Percentiles rank a stretch among this genome's conserved stretches.
These are phyloP conservation scores for Pseudochirops corinnae DNA, from an alignment of 2,797 vertebrate genomes.

Conservation along the genomic window DNA sequence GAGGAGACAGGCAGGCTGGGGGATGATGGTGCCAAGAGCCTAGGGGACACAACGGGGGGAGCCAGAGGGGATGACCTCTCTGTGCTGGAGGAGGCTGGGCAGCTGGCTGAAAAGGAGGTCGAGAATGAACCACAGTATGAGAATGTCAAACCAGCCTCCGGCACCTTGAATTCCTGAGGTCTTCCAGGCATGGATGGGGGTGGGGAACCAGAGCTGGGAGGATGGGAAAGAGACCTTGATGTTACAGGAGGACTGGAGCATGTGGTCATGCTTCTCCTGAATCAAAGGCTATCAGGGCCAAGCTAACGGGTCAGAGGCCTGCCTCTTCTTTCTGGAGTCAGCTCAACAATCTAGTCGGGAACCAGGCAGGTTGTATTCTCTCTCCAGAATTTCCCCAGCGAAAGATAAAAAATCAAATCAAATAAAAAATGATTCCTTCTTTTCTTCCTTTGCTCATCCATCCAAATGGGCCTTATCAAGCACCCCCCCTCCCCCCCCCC, in stretches of 20 bases:
- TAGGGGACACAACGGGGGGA: slow-evolving; percentile 17
- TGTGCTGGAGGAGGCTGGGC: slow-evolving; percentile 69
- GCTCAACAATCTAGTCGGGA: background rate
- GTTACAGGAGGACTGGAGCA: background rate
- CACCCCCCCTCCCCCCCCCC: no score
- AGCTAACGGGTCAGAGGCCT: background rate
- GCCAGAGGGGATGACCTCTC: fast-evolving
- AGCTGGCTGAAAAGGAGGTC: slow-evolving; percentile 76
- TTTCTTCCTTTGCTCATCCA: background rate
- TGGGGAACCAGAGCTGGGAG: background rate
- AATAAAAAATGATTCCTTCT: background rate
- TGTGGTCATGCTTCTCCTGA: background rate
- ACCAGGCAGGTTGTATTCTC: background rate
- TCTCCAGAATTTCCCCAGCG: background rate
- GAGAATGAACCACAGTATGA: slow-evolving; percentile 82
- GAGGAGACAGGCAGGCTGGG: slow-evolving; percentile 77
- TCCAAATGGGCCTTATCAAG: background rate
- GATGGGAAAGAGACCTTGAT: background rate
- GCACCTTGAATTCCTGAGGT: slow-evolving; percentile 40
- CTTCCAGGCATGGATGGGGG: background rate
- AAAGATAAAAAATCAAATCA: background rate
- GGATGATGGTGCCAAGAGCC: slow-evolving; percentile 61
- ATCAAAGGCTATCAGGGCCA: background rate
- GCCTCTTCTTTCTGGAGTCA: background rate
- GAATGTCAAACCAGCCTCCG: slow-evolving; percentile 71